Base-by-base conservation (phyloP, 2,113 vertebrate genomes). In the Equus przewalskii region DNA sequence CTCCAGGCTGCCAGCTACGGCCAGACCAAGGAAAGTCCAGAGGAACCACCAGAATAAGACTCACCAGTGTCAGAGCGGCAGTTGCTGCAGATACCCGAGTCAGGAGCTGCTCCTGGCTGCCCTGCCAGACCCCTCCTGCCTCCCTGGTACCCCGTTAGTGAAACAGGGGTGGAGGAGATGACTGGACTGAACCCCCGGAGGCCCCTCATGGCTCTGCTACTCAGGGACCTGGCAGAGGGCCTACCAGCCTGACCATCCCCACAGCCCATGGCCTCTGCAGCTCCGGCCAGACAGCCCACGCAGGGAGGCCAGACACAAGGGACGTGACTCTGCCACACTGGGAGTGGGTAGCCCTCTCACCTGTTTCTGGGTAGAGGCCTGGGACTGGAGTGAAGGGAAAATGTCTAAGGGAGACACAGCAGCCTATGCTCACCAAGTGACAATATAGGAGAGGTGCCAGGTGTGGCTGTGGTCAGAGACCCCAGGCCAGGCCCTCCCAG, bases 181-280 rank as follows among this genome's bases (percentile, higher is more conserved):
- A 14, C 15, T 51, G 70, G 5, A 41, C 33, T 36, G 4, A 93
- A 33, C 1, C 14, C 56, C 49, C 30, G 0, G 19, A 51, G 67
- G 60, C 60, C 21, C 11, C 60, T 85, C 87, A 60, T 56, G 46
- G 28, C 30, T 46, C 30, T 91, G 82, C 33, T 62, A 26, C 64
- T 28, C 6, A 0, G 91, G 56, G 44, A 72, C 41, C 0, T 4
- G 0, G 14, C n/a, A 70, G 18, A 26, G 30, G 69, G 22, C 11
- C 15, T 26, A 7, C 30, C 24, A 44, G 49, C 51, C 73, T 14
- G 41, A 19, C 22, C n/a, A 6, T n/a, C 54, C 62, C 36, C 41
- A 73, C 21, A 49, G 56, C 69, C 36, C 26, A 33, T 0, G 0
- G 46, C 69, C 28, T 30, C 26, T 7, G 1, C 19, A 67, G 54